Evolutionary conservation across 2,797 vertebrate species (phyloP), one percentile per base, ranked within the genome.

Genomic region (Sebastes iracundus): DNA sequence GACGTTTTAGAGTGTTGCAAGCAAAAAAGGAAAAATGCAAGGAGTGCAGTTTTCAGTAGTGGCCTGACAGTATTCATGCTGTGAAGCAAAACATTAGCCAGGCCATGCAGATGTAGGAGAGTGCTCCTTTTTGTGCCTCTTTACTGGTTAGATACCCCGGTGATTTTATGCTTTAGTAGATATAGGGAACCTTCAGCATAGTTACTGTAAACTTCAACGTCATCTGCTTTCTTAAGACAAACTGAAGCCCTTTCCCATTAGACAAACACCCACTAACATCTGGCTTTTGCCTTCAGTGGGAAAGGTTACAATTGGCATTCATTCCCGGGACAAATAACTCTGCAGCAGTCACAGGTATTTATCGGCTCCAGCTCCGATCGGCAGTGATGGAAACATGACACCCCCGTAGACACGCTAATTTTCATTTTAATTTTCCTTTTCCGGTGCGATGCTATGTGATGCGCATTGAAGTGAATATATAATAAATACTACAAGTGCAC

Each of bases 41-140:
- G 13, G 11, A 10, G 13, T 64, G 75, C 81, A 52, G 32, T 77
- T 79, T 85, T 82, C 13, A 32, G 4, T 7, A 20, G 62, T 58
- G 59, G 5, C 22, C 66, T 78, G 32, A 71, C 20, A 8, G 20
- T 70, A 11, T 38, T 79, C 18, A 22, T 25, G 22, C 60, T 69
- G 12, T 65, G 42, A 72, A 52, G 59, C 58, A 70, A 58, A 77
- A 62, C 71, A 49, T 53, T 53, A n/a, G 20, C 20, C 20, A 53
- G 49, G 56, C 46, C n/a, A 11, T 49, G n/a, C 16, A 60, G 28
- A 30, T 77, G 4, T 22, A 35, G 3, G 59, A 32, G 46, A 30
- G 8, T 49, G 20, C 14, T 53, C 22, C 9, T 78, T 35, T 77
- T 28, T 28, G 27, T 61, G 16, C 8, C 14, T 25, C 16, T 59